phyloP scores from a whole-genome alignment of 2,113 vertebrate species.

The Pseudorasbora parva region DNA sequence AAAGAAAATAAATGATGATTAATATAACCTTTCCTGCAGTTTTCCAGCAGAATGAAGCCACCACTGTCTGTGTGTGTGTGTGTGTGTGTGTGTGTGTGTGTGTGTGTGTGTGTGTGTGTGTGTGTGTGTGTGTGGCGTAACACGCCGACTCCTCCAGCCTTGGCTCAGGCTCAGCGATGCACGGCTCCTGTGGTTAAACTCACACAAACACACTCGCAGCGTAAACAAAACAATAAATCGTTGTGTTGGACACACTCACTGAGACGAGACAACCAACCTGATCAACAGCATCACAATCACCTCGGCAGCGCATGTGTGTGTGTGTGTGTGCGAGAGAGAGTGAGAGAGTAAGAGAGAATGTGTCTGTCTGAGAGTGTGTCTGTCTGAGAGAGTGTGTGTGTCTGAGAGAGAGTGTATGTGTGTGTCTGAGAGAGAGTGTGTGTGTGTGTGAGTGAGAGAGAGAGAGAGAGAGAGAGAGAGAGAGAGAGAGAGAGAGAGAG shows the following conservation, averaged over 20 bases:
- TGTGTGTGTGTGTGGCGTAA: not conserved
- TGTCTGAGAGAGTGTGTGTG: too few relatives aligned
- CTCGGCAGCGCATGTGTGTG: not conserved
- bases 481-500: too few relatives aligned
- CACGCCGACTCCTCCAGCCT: not conserved
- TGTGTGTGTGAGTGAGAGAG: too few relatives aligned
- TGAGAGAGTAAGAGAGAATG: too few relatives aligned
- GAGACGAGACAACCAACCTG: not conserved
- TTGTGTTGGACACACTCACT: not conserved
- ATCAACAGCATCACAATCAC: not conserved
- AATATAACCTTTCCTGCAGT: not conserved
- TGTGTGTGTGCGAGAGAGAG: too few relatives aligned
- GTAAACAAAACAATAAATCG: constrained; percentile 60
- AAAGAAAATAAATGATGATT: too few relatives aligned
- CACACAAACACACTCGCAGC: not conserved
- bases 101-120: too few relatives aligned
- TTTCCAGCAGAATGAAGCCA: not conserved
- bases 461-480: too few relatives aligned
- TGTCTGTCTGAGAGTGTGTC: too few relatives aligned
- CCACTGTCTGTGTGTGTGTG: too few relatives aligned
- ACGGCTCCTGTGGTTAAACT: constrained; percentile 32
- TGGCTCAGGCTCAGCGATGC: not conserved
- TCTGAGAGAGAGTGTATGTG: too few relatives aligned
- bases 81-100: not conserved
- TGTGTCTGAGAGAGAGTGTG: too few relatives aligned